Percentiles rank a stretch among this genome's conserved stretches.
phyloP scores from a whole-genome alignment of 2,797 vertebrate species.

The Streptopelia turtur region DNA sequence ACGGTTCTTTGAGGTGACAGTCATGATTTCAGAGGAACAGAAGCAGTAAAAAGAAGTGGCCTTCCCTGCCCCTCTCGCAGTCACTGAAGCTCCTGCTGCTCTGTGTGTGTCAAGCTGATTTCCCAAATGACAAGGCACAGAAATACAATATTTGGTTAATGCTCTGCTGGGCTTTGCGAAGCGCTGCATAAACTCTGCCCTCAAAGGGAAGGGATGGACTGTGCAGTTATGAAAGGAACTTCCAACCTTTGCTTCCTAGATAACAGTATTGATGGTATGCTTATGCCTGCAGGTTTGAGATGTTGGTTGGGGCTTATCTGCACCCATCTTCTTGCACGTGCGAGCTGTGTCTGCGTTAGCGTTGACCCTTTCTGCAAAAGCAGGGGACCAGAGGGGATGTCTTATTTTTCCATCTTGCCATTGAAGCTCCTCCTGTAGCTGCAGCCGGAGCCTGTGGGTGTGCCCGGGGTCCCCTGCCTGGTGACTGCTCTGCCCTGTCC shows the following conservation, averaged over 20 bases:
- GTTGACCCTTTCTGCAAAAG: neutral
- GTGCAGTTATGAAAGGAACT: neutral
- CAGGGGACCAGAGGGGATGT: neutral
- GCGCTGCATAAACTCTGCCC: neutral
- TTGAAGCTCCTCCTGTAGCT: neutral
- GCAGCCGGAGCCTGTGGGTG: neutral
- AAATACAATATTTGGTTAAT: neutral
- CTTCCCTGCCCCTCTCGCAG: neutral
- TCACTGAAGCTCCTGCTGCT: neutral
- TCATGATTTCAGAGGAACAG: neutral
- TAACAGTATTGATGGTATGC: neutral
- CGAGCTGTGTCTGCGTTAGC: neutral
- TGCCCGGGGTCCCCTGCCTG: neutral
- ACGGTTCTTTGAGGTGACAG: neutral
- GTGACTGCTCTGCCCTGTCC: neutral
- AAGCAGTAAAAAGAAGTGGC: neutral
- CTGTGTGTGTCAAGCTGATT: neutral
- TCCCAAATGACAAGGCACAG: neutral
- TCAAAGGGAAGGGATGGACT: neutral
- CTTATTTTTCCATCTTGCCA: neutral
- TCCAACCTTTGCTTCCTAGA: conserved; percentile 3
- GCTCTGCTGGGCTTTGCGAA: neutral
- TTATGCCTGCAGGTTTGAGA: neutral
- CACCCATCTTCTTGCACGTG: neutral
- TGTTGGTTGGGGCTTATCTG: neutral